These are phyloP conservation scores for Paramormyrops hopkinsi DNA, from an alignment of 2,797 vertebrate species.

Conservation along the genomic window DNA sequence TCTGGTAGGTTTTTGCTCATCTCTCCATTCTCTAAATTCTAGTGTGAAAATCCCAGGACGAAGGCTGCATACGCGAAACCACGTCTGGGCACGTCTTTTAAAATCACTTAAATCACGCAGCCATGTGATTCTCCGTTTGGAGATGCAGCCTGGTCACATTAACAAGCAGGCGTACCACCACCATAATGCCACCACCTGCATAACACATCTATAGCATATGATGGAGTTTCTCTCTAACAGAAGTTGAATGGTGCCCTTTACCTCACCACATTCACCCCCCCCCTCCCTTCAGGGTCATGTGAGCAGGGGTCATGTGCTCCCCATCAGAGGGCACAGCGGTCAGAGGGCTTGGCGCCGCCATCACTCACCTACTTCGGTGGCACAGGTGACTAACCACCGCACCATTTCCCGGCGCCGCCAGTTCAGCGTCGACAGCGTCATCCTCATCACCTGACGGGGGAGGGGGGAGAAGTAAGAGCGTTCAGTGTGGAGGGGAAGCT, in stretches of 20 bases:
- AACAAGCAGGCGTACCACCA: background rate
- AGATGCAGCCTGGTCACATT: background rate
- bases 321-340: background rate
- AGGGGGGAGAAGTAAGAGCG: constrained; percentile 32
- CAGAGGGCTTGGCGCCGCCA: background rate
- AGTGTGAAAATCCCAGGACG: background rate
- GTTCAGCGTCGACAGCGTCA: constrained; percentile 94
- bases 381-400: constrained; percentile 96
- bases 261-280: background rate
- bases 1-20: background rate
- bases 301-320: background rate
- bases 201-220: background rate
- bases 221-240: background rate
- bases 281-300: background rate
- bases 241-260: background rate
- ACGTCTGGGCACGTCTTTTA: background rate
- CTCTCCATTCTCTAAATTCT: background rate
- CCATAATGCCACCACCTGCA: background rate
- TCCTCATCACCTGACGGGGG: constrained; percentile 84
- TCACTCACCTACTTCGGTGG: constrained; percentile 95
- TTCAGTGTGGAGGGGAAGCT: constrained; percentile 21
- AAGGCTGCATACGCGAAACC: background rate
- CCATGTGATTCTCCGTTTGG: background rate
- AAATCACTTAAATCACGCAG: background rate
- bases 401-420: constrained; percentile 98